Conservation (phyloP, 2,888 invertebrate species). For the Netelia virgata region DNA sequence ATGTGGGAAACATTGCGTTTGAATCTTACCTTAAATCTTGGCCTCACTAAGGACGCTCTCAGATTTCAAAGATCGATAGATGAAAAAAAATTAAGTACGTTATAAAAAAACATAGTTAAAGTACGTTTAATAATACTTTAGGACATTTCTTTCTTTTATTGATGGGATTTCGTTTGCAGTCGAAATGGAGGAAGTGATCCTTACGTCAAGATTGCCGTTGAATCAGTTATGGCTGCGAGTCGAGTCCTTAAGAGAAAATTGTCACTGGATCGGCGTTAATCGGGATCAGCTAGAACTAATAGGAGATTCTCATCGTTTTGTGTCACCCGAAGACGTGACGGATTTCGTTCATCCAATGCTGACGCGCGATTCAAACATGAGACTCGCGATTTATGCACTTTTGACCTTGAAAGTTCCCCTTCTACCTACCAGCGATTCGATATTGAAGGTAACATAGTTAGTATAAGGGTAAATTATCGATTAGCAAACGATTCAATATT, state of each 20-base stretch:
- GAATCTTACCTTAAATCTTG: slow-evolving; percentile 89
- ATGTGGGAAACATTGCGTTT: slow-evolving; percentile 90
- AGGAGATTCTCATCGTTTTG: slow-evolving; percentile 89
- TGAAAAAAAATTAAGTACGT: slow-evolving; percentile 85
- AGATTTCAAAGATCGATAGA: slow-evolving; percentile 80
- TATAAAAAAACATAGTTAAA: slow-evolving; percentile 12
- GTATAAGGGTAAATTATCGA: not conserved
- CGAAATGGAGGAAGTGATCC: slow-evolving; percentile 88
- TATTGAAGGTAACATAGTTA: slow-evolving; percentile 72
- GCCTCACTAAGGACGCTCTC: slow-evolving; percentile 74
- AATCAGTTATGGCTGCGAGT: slow-evolving; percentile 91
- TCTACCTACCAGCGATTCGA: slow-evolving; percentile 84
- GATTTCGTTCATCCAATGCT: slow-evolving; percentile 90
- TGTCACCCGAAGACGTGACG: slow-evolving; percentile 88
- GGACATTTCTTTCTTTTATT: slow-evolving; percentile 10
- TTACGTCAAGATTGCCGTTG: slow-evolving; percentile 89
- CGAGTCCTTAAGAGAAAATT: slow-evolving; percentile 90
- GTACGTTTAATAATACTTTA: slow-evolving; percentile 8
- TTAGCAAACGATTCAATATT: not conserved
- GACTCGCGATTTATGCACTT: slow-evolving; percentile 87
- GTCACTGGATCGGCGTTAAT: slow-evolving; percentile 89
- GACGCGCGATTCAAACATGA: slow-evolving; percentile 87
- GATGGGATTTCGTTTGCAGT: slow-evolving; percentile 75
- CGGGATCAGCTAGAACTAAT: slow-evolving; percentile 85
- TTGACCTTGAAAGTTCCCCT: slow-evolving; percentile 87